These are phyloP conservation scores for Nomada lathburiana DNA, from an alignment of 2,888 invertebrate species.

Conservation along the genomic window DNA sequence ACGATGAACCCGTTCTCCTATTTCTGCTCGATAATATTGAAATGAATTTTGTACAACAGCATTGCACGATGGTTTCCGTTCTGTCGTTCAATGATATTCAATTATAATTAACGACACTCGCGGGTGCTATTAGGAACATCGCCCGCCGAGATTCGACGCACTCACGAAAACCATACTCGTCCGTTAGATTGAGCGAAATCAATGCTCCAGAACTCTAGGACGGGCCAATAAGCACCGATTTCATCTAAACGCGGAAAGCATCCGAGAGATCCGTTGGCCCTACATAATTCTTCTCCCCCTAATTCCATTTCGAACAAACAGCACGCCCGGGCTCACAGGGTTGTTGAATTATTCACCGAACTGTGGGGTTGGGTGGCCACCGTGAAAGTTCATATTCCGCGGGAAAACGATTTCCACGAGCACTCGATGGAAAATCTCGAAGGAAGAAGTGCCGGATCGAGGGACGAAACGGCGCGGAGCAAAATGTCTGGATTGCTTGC, in stretches of 20 bases:
- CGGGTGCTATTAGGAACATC: too few species aligned
- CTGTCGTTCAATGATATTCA: too few species aligned
- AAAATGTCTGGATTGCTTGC: constrained; percentile 17
- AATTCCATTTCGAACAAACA: neutral
- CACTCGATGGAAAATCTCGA: neutral
- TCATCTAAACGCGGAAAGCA: neutral
- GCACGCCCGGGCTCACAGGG: neutral
- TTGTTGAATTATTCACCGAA: constrained; percentile 14
- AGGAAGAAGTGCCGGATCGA: neutral
- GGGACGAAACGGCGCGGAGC: neutral
- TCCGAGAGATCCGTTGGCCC: neutral
- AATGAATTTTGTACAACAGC: too few species aligned
- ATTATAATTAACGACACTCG: too few species aligned
- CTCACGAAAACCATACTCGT: too few species aligned
- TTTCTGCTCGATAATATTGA: neutral
- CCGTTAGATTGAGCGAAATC: neutral
- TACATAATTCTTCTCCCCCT: neutral
- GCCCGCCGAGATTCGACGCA: too few species aligned
- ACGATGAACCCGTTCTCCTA: constrained; percentile 28
- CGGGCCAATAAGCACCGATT: neutral
- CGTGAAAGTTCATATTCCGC: neutral
- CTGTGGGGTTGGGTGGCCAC: too few species aligned
- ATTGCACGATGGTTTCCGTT: too few species aligned
- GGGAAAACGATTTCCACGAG: too few species aligned
- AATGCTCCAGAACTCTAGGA: neutral